Conservation (phyloP, 1,140 invertebrate species). For the Teleogryllus occipitalis region DNA sequence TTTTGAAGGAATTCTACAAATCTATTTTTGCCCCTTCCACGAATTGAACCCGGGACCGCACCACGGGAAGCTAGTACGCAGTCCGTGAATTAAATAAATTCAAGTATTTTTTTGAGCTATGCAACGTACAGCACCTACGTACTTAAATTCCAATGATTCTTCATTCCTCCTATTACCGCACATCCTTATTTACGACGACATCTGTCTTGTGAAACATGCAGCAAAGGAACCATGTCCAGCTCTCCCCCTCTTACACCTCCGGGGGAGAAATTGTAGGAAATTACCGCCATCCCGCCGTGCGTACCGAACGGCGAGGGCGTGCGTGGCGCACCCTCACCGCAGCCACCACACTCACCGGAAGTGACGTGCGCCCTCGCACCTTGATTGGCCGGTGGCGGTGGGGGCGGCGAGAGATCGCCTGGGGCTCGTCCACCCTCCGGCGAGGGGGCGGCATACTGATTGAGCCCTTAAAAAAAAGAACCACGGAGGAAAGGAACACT, state of each 20-base stretch:
- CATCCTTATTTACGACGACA: too few relatives aligned
- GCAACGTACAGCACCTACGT: too few relatives aligned
- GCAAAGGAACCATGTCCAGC: too few relatives aligned
- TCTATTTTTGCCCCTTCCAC: too few relatives aligned
- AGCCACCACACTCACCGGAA: background rate
- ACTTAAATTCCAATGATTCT: too few relatives aligned
- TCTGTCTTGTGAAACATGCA: too few relatives aligned
- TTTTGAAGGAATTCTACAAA: too few relatives aligned
- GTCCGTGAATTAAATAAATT: too few relatives aligned
- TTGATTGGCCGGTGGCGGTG: background rate
- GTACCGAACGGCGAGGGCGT: background rate
- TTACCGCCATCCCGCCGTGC: background rate
- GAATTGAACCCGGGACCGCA: too few relatives aligned
- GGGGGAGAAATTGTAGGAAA: background rate
- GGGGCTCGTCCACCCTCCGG: background rate
- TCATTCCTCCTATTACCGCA: too few relatives aligned
- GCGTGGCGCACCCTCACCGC: background rate
- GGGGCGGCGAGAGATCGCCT: background rate
- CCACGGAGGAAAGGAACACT: background rate
- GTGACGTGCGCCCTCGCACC: background rate
- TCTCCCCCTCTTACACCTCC: background rate
- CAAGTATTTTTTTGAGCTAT: too few relatives aligned
- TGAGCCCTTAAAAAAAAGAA: background rate
- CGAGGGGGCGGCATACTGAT: background rate
- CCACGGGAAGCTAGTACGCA: too few relatives aligned